phyloP scores from a whole-genome alignment of 1,140 invertebrate species.

The Bombus polaris region DNA sequence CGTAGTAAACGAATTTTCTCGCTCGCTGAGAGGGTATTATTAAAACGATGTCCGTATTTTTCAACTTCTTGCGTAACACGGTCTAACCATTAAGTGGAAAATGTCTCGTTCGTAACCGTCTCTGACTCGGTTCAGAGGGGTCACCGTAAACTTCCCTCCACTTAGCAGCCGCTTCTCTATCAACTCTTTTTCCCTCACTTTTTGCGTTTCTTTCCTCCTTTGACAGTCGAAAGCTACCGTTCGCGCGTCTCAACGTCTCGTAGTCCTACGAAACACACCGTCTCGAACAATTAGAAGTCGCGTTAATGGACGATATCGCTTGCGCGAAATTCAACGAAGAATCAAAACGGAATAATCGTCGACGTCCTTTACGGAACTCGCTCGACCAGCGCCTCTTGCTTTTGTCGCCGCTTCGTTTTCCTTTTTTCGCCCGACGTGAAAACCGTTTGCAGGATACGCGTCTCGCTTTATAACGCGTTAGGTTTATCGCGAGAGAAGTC shows the following conservation, averaged over 20 bases:
- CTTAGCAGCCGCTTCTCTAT: neutral
- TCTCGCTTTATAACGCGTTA: no score
- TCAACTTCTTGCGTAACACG: slow-evolving; percentile 1
- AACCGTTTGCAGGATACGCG: neutral
- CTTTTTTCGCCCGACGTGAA: no score
- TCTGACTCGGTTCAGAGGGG: neutral
- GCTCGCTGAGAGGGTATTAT: no score
- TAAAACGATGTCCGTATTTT: neutral
- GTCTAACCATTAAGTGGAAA: neutral
- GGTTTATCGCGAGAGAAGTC: neutral
- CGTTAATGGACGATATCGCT: neutral
- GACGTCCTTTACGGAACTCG: no score
- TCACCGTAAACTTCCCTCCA: slow-evolving; percentile 9
- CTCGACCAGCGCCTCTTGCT: no score
- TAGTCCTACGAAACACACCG: neutral
- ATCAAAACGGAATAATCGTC: neutral
- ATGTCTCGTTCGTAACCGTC: slow-evolving; percentile 21
- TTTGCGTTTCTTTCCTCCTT: neutral
- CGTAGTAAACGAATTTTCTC: neutral
- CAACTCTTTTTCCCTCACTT: neutral
- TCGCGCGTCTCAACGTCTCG: neutral
- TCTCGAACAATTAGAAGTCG: neutral
- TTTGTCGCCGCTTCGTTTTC: no score
- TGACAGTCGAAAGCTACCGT: neutral
- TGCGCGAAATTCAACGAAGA: neutral